Conservation (phyloP, 2,113 vertebrate species). For the Gymnarchus niloticus region DNA sequence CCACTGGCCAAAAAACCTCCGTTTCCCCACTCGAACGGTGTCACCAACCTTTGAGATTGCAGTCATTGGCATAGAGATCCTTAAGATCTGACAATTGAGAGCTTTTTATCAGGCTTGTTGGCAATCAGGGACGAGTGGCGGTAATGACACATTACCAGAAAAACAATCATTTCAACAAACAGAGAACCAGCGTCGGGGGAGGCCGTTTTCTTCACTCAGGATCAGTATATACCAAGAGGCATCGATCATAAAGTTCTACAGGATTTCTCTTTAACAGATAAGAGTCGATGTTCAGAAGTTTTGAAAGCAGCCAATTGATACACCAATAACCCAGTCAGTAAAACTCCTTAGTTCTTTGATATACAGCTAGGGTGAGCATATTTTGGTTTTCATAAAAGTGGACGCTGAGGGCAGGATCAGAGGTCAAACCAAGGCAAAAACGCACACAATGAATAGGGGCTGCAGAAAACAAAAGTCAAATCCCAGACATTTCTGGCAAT, state of each 20-base stretch:
- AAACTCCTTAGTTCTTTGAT: neutral
- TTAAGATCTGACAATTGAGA: neutral
- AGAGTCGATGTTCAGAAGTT: neutral
- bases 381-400: no score
- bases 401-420: no score
- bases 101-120: neutral
- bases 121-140: neutral
- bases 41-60: constrained; percentile 46
- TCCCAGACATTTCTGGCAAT: no score
- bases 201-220: neutral
- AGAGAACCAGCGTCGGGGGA: neutral
- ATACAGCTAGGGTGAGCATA: no score
- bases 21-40: constrained; percentile 49
- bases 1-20: constrained; percentile 53
- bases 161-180: neutral
- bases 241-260: neutral
- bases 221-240: neutral
- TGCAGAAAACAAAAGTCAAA: no score
- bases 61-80: no score
- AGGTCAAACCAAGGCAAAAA: no score
- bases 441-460: no score
- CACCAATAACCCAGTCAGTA: neutral
- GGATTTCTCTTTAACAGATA: neutral
- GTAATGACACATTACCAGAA: neutral
- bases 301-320: neutral